phyloP scores from a whole-genome alignment of 2,888 invertebrate genomes.

The Cephus rjabovi region DNA sequence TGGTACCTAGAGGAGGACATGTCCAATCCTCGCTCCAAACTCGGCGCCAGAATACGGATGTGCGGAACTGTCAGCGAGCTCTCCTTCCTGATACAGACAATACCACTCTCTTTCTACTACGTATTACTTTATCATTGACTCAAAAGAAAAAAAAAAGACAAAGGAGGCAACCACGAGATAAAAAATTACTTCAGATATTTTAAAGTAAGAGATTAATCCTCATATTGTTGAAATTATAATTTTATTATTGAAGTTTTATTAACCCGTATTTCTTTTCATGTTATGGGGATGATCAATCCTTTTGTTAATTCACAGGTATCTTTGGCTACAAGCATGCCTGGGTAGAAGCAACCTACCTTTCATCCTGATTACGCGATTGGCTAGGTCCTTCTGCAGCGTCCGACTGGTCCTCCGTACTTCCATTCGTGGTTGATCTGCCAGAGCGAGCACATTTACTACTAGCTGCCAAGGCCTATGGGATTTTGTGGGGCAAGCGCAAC shows the following conservation, averaged over 20 bases:
- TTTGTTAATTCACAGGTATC: background rate
- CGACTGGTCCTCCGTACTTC: conserved; percentile 39
- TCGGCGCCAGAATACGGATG: conserved; percentile 85
- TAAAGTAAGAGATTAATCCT: too few relatives aligned
- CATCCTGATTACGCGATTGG: conserved; percentile 25
- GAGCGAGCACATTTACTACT: conserved; percentile 60
- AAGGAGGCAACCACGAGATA: background rate
- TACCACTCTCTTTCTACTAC: conserved; percentile 46
- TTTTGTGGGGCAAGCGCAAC: conserved; percentile 17
- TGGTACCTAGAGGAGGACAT: conserved; percentile 64
- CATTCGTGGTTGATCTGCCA: conserved; percentile 51
- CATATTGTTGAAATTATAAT: background rate
- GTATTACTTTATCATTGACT: background rate
- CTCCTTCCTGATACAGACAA: conserved; percentile 69
- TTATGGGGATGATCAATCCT: background rate
- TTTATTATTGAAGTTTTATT: background rate
- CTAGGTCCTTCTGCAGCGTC: conserved; percentile 51
- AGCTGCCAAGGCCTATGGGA: conserved; percentile 25
- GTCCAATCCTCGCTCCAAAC: conserved; percentile 84
- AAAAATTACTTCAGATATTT: background rate
- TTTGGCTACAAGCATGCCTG: conserved; percentile 15
- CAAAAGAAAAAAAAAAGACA: background rate
- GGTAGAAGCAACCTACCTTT: conserved; percentile 45
- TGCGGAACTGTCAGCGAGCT: conserved; percentile 83
- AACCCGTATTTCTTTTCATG: background rate